These are phyloP conservation scores for Cosmorhoe ocellata DNA, from an alignment of 2,888 invertebrate genomes.

Conservation along the genomic window DNA sequence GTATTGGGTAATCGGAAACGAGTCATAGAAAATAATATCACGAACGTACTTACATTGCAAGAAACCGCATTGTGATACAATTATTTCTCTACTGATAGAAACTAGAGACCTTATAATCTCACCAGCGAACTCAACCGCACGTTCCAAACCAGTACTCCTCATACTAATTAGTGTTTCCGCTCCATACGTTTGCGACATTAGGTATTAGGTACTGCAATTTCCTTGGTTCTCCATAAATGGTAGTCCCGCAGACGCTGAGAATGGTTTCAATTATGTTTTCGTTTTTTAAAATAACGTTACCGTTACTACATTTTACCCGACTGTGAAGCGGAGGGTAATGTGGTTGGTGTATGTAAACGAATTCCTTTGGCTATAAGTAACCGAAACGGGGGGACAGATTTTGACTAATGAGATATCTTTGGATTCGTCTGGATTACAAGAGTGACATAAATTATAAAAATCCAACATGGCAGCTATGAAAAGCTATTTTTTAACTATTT, in stretches of 20 bases:
- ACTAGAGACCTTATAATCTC: neutral
- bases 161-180: slow-evolving; percentile 20
- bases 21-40: slow-evolving; percentile 22
- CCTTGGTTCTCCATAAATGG: slow-evolving; percentile 40
- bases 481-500: too few relatives aligned
- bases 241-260: slow-evolving; percentile 38
- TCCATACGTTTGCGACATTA: slow-evolving; percentile 23
- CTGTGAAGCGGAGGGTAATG: too few relatives aligned
- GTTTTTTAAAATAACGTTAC: neutral
- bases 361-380: too few relatives aligned
- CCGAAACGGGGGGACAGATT: too few relatives aligned
- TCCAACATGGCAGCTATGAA: too few relatives aligned
- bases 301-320: neutral
- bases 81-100: neutral
- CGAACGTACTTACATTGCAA: neutral
- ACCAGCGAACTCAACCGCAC: neutral
- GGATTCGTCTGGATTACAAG: too few relatives aligned
- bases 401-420: too few relatives aligned
- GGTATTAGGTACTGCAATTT: neutral
- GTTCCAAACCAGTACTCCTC: neutral
- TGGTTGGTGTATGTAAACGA: too few relatives aligned
- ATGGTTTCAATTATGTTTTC: slow-evolving; percentile 48
- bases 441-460: too few relatives aligned
- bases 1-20: slow-evolving; percentile 19
- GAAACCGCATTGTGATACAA: slow-evolving; percentile 18